phyloP scores from a whole-genome alignment of 2,797 vertebrate genomes.

The Catostomus latipinnis region DNA sequence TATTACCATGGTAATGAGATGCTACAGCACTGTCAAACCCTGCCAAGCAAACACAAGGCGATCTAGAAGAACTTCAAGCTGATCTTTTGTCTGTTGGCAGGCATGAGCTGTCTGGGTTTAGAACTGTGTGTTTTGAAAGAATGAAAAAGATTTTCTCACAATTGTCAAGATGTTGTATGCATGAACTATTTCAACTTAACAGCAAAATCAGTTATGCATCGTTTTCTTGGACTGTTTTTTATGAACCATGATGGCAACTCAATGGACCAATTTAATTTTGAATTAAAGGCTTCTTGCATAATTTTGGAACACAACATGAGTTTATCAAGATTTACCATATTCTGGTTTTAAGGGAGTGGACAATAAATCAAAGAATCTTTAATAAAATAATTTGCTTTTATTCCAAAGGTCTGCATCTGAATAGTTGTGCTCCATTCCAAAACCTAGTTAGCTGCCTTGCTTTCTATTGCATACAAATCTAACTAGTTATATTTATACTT shows the following conservation, averaged over 20 bases:
- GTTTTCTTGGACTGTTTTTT: conserved; percentile 11
- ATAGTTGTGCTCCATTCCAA: too few relatives aligned
- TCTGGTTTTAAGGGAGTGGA: background rate
- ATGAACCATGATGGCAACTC: background rate
- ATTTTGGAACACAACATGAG: background rate
- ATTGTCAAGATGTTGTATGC: background rate
- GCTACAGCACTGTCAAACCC: conserved; percentile 79
- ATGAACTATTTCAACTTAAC: conserved; percentile 14
- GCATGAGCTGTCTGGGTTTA: conserved; percentile 23
- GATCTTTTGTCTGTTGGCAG: conserved; percentile 50
- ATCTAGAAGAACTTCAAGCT: conserved; percentile 58
- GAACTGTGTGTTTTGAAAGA: conserved; percentile 4
- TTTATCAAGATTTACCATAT: background rate
- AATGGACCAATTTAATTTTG: conserved; percentile 1
- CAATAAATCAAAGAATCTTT: too few relatives aligned
- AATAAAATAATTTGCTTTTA: too few relatives aligned
- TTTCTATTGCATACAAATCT: too few relatives aligned
- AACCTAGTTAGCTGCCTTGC: too few relatives aligned
- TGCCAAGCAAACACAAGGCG: conserved; percentile 80
- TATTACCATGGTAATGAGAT: conserved; percentile 93
- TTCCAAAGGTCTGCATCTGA: too few relatives aligned
- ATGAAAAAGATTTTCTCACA: conserved; percentile 2
- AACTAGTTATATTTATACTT: too few relatives aligned
- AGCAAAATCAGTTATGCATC: conserved; percentile 27
- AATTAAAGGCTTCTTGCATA: background rate